Percentiles rank a stretch among this genome's conserved stretches.
Conservation (phyloP, 2,888 invertebrate species). For the Oxyteleia sp. region DNA sequence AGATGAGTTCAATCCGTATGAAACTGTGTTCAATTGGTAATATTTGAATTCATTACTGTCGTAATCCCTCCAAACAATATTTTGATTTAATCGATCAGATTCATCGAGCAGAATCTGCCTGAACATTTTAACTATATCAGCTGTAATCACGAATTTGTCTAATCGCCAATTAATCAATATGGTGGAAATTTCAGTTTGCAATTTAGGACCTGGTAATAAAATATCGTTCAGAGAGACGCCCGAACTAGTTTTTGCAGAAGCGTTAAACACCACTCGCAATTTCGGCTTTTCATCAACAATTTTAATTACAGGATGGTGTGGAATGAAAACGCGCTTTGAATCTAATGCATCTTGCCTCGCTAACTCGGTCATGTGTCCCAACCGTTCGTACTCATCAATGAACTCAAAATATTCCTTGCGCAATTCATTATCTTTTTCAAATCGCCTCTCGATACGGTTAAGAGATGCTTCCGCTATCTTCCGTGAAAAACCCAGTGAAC, state of each 20-base stretch:
- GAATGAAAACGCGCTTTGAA: not conserved
- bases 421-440: no score
- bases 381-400: not conserved
- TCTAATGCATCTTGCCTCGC: not conserved
- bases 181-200: not conserved
- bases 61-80: not conserved
- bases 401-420: not conserved
- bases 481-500: not conserved
- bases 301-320: not conserved
- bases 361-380: not conserved
- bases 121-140: not conserved
- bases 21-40: constrained; percentile 13
- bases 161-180: not conserved
- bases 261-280: not conserved
- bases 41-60: not conserved
- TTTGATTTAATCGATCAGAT: not conserved
- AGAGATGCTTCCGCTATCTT: not conserved
- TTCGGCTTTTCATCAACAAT: not conserved
- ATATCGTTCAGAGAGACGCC: not conserved
- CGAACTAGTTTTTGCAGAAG: not conserved
- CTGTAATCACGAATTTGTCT: not conserved
- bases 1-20: not conserved
- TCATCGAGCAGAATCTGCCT: not conserved
- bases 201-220: not conserved
- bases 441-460: not conserved